Percentiles rank a stretch among this genome's conserved stretches.
Conservation (phyloP, 2,113 vertebrate genomes). For the Fulmarus glacialis region DNA sequence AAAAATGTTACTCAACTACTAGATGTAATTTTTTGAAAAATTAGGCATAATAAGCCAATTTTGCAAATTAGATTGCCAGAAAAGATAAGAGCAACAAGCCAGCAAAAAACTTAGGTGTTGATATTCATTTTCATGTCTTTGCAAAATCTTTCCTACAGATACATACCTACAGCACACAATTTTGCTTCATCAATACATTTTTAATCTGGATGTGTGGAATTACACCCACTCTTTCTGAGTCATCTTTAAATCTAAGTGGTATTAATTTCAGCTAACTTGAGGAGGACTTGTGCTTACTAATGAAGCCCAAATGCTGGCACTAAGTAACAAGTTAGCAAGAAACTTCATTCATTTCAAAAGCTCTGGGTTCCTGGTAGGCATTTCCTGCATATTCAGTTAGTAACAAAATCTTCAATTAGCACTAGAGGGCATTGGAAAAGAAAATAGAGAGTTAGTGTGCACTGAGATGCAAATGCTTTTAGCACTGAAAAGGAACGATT, state of each 20-base stretch:
- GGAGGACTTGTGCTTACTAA: conserved; percentile 38
- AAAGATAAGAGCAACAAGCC: conserved; percentile 2
- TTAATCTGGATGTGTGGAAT: not conserved
- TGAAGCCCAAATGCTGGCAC: conserved; percentile 25
- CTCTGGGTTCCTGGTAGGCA: conserved; percentile 22
- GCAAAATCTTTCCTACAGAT: not conserved
- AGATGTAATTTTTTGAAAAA: not conserved
- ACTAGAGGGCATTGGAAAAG: conserved; percentile 56
- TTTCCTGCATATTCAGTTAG: conserved; percentile 64
- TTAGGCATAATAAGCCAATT: not conserved
- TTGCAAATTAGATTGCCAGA: not conserved
- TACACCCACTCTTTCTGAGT: conserved; percentile 25
- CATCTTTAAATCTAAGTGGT: not conserved
- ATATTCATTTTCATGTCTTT: not conserved
- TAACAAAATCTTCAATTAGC: conserved; percentile 68
- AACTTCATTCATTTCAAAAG: conserved; percentile 51
- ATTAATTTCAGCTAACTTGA: conserved; percentile 40
- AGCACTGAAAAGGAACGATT: conserved; percentile 39
- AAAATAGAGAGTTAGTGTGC: conserved; percentile 48
- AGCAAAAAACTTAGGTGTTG: not conserved
- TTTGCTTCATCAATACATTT: not conserved
- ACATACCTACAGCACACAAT: not conserved
- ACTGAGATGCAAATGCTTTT: conserved; percentile 53
- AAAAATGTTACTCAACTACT: not conserved
- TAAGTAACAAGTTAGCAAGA: conserved; percentile 48